phyloP scores from a whole-genome alignment of 1,140 invertebrate species.

The Ruditapes philippinarum region DNA sequence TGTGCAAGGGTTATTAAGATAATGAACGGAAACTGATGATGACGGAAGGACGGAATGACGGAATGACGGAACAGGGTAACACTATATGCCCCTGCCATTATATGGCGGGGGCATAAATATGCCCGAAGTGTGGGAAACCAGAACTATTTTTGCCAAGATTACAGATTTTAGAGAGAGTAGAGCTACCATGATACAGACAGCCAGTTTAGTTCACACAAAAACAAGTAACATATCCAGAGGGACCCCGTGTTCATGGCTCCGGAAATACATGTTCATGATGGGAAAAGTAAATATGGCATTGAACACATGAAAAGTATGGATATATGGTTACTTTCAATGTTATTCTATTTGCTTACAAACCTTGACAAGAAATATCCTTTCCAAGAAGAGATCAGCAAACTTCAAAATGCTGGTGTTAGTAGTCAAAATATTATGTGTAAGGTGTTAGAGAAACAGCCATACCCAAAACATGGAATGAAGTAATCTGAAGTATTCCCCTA shows the following conservation, averaged over 20 bases:
- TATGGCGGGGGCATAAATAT: too few relatives aligned
- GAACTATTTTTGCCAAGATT: conserved; percentile 43
- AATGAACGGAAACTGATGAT: too few relatives aligned
- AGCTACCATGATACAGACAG: conserved; percentile 33
- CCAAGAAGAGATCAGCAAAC: conserved; percentile 2
- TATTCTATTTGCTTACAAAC: conserved; percentile 30
- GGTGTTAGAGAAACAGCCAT: conserved; percentile 42
- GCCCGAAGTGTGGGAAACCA: conserved; percentile 14
- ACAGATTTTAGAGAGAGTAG: conserved; percentile 53
- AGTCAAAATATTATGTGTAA: conserved; percentile 37
- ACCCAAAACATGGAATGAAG: conserved; percentile 42
- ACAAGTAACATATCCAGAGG: conserved; percentile 49
- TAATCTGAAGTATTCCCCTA: too few relatives aligned
- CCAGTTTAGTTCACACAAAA: conserved; percentile 44
- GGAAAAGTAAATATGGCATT: not conserved
- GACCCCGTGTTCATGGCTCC: conserved; percentile 51
- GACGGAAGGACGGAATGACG: too few relatives aligned
- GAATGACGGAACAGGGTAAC: too few relatives aligned
- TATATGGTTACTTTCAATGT: conserved; percentile 42
- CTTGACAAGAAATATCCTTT: conserved; percentile 44
- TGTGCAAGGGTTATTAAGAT: too few relatives aligned
- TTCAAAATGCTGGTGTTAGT: conserved; percentile 40
- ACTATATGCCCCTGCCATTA: too few relatives aligned
- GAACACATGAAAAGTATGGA: conserved; percentile 33
- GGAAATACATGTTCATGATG: conserved; percentile 39